Evolutionary conservation across 2,113 vertebrate species (phyloP).

Genomic region (Ailuropoda melanoleuca): DNA sequence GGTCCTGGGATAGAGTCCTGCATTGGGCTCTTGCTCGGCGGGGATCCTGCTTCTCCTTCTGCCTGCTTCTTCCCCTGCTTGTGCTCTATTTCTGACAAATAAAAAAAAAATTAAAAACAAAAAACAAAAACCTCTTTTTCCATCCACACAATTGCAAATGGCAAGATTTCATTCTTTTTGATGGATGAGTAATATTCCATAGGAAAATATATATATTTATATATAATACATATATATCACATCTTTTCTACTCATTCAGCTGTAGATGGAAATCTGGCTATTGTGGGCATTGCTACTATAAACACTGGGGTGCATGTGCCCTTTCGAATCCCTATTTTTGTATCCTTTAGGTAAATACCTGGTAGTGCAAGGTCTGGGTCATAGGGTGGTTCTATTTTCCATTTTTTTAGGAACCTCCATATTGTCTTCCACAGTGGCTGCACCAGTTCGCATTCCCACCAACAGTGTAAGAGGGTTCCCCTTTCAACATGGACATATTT

Average conservation of each 20-base stretch:
- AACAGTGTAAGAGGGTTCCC: not conserved
- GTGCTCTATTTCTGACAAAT: too few relatives aligned
- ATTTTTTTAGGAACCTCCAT: not conserved
- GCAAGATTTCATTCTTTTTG: not conserved
- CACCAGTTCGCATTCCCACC: not conserved
- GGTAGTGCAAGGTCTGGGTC: not conserved
- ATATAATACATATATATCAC: too few relatives aligned
- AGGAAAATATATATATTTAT: too few relatives aligned
- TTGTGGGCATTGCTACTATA: not conserved
- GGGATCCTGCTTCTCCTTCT: too few relatives aligned
- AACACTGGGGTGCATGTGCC: not conserved
- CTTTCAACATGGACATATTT: not conserved
- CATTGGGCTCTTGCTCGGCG: too few relatives aligned
- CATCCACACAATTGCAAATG: not conserved
- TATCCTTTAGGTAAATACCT: not conserved
- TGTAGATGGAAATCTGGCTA: not conserved
- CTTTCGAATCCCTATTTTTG: not conserved
- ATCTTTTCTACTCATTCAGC: not conserved
- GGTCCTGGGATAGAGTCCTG: too few relatives aligned
- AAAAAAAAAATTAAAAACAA: too few relatives aligned
- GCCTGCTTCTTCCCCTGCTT: too few relatives aligned
- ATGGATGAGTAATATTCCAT: not conserved
- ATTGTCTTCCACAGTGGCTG: not conserved
- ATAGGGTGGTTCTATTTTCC: not conserved
- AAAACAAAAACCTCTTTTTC: not conserved